Evolutionary conservation across 1,140 invertebrate genomes (phyloP).

Genomic region (Macrobrachium rosenbergii): DNA sequence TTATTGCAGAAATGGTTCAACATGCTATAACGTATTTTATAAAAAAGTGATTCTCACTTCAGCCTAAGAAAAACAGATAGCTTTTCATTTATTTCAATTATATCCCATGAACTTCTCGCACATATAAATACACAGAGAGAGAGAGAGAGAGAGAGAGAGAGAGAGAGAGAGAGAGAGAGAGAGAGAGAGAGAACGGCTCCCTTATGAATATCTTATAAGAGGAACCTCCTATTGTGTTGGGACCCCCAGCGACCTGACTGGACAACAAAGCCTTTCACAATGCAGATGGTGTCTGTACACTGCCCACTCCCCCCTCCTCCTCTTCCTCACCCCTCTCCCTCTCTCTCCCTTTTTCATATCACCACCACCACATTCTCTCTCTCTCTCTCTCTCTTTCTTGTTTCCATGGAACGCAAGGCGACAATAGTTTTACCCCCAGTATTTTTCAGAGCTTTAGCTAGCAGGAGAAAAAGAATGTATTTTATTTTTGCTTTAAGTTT

Average conservation of each 20-base stretch:
- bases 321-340: not conserved
- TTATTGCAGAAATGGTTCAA: too few species aligned
- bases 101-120: too few species aligned
- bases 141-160: conserved; percentile 6
- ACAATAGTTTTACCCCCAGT: not conserved
- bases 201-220: too few species aligned
- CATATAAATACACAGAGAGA: too few species aligned
- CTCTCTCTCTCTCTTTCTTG: not conserved
- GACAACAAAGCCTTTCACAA: too few species aligned
- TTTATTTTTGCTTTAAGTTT: too few species aligned
- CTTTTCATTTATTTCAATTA: too few species aligned
- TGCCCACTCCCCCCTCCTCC: not conserved
- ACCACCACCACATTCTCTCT: not conserved
- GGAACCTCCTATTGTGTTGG: not conserved
- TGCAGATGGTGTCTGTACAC: not conserved
- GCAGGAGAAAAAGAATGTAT: too few species aligned
- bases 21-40: too few species aligned
- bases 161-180: not conserved
- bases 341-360: not conserved
- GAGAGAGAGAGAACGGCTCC: not conserved
- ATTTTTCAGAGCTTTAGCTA: not conserved
- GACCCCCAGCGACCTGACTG: too few species aligned
- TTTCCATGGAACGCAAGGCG: not conserved
- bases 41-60: too few species aligned
- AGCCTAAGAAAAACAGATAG: too few species aligned